Percentiles rank a stretch among this genome's conserved stretches.
Conservation (phyloP, 2,888 invertebrate species). For the Drosophila engyochracea region DNA sequence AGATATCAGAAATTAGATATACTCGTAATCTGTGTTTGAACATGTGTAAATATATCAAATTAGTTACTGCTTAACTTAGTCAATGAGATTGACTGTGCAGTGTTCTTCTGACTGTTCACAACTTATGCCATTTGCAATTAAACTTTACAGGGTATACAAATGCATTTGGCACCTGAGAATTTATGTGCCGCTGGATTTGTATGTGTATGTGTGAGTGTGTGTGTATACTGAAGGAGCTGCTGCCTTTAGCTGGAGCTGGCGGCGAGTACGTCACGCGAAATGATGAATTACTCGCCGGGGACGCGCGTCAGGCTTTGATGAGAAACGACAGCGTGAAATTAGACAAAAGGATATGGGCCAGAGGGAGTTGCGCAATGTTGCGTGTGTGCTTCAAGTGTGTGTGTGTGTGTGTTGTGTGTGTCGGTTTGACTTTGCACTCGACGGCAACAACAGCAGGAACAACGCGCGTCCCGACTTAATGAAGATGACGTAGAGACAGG, state of each 20-base stretch:
- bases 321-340: constrained; percentile 81
- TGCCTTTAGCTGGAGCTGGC: constrained; percentile 35
- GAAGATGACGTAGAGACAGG: constrained; percentile 68
- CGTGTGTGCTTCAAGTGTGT: constrained; percentile 10
- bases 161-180: constrained; percentile 81
- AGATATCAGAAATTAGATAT: neutral
- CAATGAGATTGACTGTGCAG: neutral
- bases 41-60: neutral
- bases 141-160: constrained; percentile 40
- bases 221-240: constrained; percentile 24
- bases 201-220: constrained; percentile 22
- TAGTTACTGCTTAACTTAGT: neutral
- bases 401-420: constrained; percentile 44
- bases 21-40: neutral
- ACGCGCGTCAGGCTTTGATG: constrained; percentile 79
- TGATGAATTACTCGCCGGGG: constrained; percentile 81
- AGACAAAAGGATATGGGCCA: constrained; percentile 76
- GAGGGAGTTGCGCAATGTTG: constrained; percentile 40
- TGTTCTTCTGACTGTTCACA: neutral
- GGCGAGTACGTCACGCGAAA: constrained; percentile 79
- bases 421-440: constrained; percentile 61
- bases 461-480: constrained; percentile 75
- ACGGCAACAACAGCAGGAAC: constrained; percentile 52
- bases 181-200: constrained; percentile 59
- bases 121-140: neutral